These are phyloP conservation scores for Lonchura striata DNA, from an alignment of 2,113 vertebrate genomes.

Conservation along the genomic window DNA sequence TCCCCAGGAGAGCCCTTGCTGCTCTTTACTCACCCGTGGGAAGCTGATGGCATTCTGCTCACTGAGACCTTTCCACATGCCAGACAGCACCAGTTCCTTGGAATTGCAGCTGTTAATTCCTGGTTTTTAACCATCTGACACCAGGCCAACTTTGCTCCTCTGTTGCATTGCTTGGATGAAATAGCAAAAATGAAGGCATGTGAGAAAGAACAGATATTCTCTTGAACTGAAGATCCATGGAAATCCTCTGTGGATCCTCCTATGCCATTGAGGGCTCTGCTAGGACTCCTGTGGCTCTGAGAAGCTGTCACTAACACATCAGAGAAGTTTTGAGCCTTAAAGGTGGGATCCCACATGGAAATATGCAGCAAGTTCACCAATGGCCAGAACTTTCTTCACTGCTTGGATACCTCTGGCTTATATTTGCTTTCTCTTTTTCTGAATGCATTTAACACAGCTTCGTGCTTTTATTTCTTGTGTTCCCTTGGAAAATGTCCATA, in stretches of 20 bases:
- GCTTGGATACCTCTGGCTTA: background rate
- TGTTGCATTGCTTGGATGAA: fast-evolving
- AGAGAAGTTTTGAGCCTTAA: background rate
- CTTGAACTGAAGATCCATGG: background rate
- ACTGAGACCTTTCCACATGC: fast-evolving
- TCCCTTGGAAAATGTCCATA: background rate
- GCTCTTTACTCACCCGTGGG: too few relatives aligned
- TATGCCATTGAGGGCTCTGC: background rate
- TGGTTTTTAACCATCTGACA: background rate
- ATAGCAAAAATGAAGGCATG: background rate
- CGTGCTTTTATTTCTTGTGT: background rate
- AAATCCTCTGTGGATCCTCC: background rate
- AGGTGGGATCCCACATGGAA: background rate
- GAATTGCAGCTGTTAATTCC: background rate
- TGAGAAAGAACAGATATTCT: background rate
- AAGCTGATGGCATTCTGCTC: background rate
- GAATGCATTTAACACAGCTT: background rate
- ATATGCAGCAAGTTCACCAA: background rate
- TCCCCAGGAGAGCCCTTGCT: too few relatives aligned
- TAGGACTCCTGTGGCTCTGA: background rate
- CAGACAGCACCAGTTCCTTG: background rate
- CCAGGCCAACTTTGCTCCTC: background rate
- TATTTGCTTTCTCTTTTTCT: background rate
- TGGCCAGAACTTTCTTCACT: background rate
- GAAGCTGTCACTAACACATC: background rate